phyloP scores from a whole-genome alignment of 2,888 invertebrate genomes.

The Smittia sp. region DNA sequence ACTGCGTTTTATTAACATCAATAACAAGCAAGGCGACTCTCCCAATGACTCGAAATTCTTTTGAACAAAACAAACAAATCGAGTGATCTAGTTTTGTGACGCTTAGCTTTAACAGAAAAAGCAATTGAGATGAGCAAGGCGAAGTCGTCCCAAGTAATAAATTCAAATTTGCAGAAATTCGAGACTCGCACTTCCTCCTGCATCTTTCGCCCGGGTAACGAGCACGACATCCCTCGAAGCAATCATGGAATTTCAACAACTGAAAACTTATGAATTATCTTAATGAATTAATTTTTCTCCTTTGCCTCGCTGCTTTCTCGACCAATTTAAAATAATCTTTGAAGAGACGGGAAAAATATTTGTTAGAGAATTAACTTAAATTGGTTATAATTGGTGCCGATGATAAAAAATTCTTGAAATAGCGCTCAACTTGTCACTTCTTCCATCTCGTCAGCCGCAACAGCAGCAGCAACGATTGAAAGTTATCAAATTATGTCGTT shows the following conservation, averaged over 20 bases:
- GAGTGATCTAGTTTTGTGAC: no score
- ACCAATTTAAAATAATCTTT: background rate
- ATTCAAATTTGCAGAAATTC: constrained; percentile 15
- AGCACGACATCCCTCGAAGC: background rate
- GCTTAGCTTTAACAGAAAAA: no score
- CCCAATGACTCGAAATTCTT: no score
- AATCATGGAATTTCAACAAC: background rate
- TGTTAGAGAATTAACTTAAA: constrained; percentile 24
- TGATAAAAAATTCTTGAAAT: background rate
- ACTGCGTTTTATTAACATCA: no score
- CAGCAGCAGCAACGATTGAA: background rate
- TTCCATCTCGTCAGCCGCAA: background rate
- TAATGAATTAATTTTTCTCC: background rate
- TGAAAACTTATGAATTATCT: constrained; percentile 18
- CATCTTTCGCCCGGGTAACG: background rate
- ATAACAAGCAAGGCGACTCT: no score
- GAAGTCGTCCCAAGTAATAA: background rate
- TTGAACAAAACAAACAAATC: no score
- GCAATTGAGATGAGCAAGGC: no score
- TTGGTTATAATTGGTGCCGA: constrained; percentile 35
- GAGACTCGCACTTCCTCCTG: background rate
- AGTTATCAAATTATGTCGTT: no score
- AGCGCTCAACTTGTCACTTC: background rate
- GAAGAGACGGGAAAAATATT: background rate
- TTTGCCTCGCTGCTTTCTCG: background rate